Conservation (phyloP, 2,888 invertebrate species). For the Thecophora atra region DNA sequence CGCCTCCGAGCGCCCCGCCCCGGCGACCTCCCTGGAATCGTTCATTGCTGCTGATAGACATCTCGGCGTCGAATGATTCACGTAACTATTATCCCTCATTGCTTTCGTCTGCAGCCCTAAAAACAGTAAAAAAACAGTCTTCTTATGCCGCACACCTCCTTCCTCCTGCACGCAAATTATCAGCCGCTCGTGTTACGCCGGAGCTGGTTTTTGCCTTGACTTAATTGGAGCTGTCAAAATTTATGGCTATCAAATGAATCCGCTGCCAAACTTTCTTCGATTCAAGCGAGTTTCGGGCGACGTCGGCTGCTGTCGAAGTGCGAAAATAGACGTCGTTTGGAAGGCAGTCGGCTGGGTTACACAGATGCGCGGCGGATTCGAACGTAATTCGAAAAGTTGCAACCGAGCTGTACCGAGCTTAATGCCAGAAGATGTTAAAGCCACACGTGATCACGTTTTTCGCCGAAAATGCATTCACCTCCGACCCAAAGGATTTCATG, state of each 20-base stretch:
- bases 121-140: background rate
- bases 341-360: too few relatives aligned
- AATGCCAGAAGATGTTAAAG: background rate
- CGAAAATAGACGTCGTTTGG: background rate
- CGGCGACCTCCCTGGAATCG: conserved; percentile 14
- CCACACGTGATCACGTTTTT: too few relatives aligned
- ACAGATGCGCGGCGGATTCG: too few relatives aligned
- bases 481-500: too few relatives aligned
- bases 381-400: background rate
- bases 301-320: background rate
- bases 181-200: background rate
- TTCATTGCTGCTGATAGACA: conserved; percentile 42
- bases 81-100: conserved; percentile 20
- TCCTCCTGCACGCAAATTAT: conserved; percentile 27
- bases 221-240: conserved; percentile 44
- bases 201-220: conserved; percentile 19
- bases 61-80: conserved; percentile 42
- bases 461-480: too few relatives aligned
- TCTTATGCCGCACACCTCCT: conserved; percentile 15
- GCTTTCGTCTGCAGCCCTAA: background rate
- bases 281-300: too few relatives aligned
- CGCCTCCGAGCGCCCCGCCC: background rate
- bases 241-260: conserved; percentile 36
- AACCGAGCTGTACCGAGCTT: background rate
- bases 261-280: conserved; percentile 14